Evolutionary conservation across 2,113 vertebrate genomes (phyloP), one percentile per base, ranked within the genome.

Genomic region (Alosa alosa): DNA sequence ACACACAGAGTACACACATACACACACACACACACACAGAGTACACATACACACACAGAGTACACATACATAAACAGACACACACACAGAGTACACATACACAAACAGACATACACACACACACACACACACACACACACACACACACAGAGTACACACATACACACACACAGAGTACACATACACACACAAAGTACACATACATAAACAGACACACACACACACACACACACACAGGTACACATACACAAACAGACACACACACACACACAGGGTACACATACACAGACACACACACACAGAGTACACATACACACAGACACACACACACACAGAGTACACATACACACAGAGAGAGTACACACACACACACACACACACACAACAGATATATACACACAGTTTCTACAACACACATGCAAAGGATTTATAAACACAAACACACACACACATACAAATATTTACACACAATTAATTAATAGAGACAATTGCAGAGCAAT

Each of bases 41-140:
- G 25, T 31, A 83, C 82, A 47, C 39, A 86, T 36, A 55, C 68
- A 83, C 36, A 45, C 47, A 81, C 75, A 87, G n/a, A 25, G 9
- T 52, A 86, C 22, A 44, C 49, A 31, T 20, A 83, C 68, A 86
- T 22, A 72, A 44, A 82, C 25, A 68, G 44, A 82, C 36, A 47
- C 41, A 22, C 52, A 82, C 1, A 47, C 44, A 41, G 47, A 31
- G 50, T 8, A 49, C 11, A 11, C 15, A 68, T 22, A 46, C 18
- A 84, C 52, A 36, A 47, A 84, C 8, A 52, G 20, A 81, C 18
- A 13, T 6, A 64, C 25, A 60, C 20, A 39, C 49, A 39, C n/a
- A n/a, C n/a, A n/a, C 36, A 84, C 20, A 83, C 17, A 41, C 31
- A 83, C 9, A 15, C 41, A 4, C 41, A 44, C 2, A 44, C 4